These are phyloP conservation scores for Patella caerulea DNA, from an alignment of 2,888 invertebrate genomes.

Conservation along the genomic window DNA sequence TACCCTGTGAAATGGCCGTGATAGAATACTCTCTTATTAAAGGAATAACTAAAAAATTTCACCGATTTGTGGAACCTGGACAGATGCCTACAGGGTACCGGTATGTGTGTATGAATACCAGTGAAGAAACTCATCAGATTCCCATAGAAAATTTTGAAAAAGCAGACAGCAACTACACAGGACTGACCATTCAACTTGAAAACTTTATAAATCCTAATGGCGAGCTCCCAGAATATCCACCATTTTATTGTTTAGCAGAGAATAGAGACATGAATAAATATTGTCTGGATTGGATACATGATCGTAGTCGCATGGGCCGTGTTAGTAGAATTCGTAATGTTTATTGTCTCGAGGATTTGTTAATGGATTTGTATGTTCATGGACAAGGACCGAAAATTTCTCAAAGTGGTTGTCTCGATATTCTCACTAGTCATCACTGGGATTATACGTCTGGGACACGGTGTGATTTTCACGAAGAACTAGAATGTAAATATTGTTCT, in stretches of 20 bases:
- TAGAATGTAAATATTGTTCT: conserved; percentile 54
- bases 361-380: conserved; percentile 48
- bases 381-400: conserved; percentile 40
- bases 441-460: conserved; percentile 54
- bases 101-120: conserved; percentile 49
- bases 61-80: conserved; percentile 62
- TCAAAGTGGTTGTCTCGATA: conserved; percentile 40
- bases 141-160: conserved; percentile 56
- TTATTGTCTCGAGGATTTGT: conserved; percentile 53
- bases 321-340: conserved; percentile 45
- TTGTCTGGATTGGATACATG: conserved; percentile 52
- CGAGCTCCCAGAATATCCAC: conserved; percentile 54
- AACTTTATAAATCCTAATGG: conserved; percentile 61
- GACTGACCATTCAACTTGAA: conserved; percentile 56
- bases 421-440: conserved; percentile 49
- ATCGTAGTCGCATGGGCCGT: conserved; percentile 40
- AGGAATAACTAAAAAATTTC: conserved; percentile 58
- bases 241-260: conserved; percentile 55
- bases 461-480: conserved; percentile 58
- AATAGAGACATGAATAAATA: conserved; percentile 43
- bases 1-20: conserved; percentile 62
- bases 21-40: conserved; percentile 59
- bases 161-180: conserved; percentile 52
- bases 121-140: conserved; percentile 60
- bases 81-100: conserved; percentile 54